Evolutionary conservation across 2,888 invertebrate genomes (phyloP).

Genomic region (Hemithea aestivaria): DNA sequence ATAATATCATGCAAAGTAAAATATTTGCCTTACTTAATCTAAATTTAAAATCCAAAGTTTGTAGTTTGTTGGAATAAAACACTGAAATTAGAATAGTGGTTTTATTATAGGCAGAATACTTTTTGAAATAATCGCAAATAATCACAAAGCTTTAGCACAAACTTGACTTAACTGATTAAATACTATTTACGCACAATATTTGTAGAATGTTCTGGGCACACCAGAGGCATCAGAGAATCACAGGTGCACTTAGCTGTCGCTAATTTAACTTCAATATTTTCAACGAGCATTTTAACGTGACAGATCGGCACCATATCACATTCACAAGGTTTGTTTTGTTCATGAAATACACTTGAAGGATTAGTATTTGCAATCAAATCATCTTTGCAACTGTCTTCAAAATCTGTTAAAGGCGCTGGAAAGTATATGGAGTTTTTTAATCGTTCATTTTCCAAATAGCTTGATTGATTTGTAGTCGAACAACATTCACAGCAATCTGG

Average conservation of each 20-base stretch:
- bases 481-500: constrained; percentile 35
- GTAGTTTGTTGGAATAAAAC: too few relatives aligned
- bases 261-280: constrained; percentile 60
- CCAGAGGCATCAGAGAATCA: constrained; percentile 52
- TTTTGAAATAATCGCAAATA: too few relatives aligned
- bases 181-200: not conserved
- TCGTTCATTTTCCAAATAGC: constrained; percentile 23
- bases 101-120: too few relatives aligned
- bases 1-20: too few relatives aligned
- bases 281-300: constrained; percentile 68
- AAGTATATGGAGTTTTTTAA: constrained; percentile 37
- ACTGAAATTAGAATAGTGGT: too few relatives aligned
- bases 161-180: too few relatives aligned
- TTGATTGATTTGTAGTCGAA: not conserved
- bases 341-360: constrained; percentile 12
- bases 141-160: too few relatives aligned
- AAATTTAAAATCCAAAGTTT: too few relatives aligned
- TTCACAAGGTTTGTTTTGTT: constrained; percentile 38
- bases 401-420: constrained; percentile 28
- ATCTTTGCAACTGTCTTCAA: constrained; percentile 21
- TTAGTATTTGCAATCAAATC: constrained; percentile 15
- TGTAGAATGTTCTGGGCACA: constrained; percentile 57
- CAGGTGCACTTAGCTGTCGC: constrained; percentile 56
- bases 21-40: too few relatives aligned
- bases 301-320: constrained; percentile 65